These are phyloP conservation scores for Pollenia amentaria DNA, from an alignment of 2,888 invertebrate species.

Conservation along the genomic window DNA sequence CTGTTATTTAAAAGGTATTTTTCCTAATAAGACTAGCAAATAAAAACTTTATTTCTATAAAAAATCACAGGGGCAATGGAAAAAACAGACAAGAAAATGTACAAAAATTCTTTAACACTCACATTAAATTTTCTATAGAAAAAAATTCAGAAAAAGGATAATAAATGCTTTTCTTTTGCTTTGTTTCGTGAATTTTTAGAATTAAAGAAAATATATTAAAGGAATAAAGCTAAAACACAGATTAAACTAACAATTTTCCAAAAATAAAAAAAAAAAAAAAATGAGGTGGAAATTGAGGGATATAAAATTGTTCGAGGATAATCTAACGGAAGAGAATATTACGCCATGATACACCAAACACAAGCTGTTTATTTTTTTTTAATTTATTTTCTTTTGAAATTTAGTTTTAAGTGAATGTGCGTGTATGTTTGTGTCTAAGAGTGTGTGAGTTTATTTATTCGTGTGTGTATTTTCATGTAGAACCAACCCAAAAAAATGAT, in stretches of 20 bases:
- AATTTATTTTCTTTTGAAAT: background rate
- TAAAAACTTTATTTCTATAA: background rate
- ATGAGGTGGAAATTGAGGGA: constrained; percentile 41
- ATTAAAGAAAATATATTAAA: background rate
- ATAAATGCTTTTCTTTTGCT: constrained; percentile 24
- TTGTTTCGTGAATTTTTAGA: background rate
- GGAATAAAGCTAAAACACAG: constrained; percentile 4
- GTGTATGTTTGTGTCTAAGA: background rate
- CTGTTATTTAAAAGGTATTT: constrained; percentile 30
- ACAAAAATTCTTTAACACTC: background rate
- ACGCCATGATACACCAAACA: constrained; percentile 21
- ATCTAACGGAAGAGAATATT: constrained; percentile 42
- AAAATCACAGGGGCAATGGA: background rate
- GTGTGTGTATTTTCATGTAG: background rate
- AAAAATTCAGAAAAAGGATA: background rate
- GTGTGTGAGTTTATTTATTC: background rate
- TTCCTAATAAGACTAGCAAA: constrained; percentile 18
- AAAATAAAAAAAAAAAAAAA: constrained; percentile 26
- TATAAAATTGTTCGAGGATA: constrained; percentile 48
- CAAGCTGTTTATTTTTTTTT: background rate
- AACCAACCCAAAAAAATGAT: constrained; percentile 1
- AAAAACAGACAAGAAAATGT: background rate
- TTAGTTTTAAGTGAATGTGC: background rate
- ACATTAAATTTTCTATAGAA: background rate
- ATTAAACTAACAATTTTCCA: background rate